Evolutionary conservation across 1,140 invertebrate genomes (phyloP).

Genomic region (Papilio aristodemus): DNA sequence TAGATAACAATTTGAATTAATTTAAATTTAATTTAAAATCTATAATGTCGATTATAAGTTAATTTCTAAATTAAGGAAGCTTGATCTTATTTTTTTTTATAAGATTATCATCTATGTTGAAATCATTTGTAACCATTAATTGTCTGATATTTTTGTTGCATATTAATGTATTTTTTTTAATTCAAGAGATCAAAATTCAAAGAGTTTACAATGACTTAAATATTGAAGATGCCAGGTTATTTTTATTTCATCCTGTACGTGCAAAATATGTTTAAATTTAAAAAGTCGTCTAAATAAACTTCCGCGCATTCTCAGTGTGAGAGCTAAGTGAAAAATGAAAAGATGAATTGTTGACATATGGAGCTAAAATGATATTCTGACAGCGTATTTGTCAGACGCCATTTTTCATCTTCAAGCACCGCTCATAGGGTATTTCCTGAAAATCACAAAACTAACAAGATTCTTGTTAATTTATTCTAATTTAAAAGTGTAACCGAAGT

Average conservation of each 20-base stretch:
- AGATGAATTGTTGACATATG: conserved; percentile 40
- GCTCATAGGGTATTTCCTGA: conserved; percentile 39
- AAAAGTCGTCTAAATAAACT: conserved; percentile 20
- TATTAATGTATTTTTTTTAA: neutral
- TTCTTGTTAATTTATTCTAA: conserved; percentile 28
- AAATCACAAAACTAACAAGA: conserved; percentile 44
- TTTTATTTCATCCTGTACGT: conserved; percentile 12
- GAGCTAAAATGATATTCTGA: conserved; percentile 41
- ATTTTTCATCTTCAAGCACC: conserved; percentile 46
- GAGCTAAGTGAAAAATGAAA: conserved; percentile 37
- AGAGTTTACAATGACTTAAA: neutral
- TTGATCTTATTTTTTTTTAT: neutral
- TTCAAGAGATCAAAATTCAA: too few relatives aligned
- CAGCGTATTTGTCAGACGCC: conserved; percentile 38
- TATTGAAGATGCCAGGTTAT: neutral
- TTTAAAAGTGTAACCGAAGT: neutral
- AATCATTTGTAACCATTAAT: neutral
- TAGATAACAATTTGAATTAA: neutral
- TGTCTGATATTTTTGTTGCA: neutral
- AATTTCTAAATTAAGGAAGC: conserved; percentile 7
- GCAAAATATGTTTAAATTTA: neutral
- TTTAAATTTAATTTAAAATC: neutral
- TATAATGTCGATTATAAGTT: neutral
- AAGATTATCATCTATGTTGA: neutral
- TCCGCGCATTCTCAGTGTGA: conserved; percentile 8